Conservation (phyloP, 2,113 vertebrate genomes). For the Pseudorhombus dupliciocellatus region DNA sequence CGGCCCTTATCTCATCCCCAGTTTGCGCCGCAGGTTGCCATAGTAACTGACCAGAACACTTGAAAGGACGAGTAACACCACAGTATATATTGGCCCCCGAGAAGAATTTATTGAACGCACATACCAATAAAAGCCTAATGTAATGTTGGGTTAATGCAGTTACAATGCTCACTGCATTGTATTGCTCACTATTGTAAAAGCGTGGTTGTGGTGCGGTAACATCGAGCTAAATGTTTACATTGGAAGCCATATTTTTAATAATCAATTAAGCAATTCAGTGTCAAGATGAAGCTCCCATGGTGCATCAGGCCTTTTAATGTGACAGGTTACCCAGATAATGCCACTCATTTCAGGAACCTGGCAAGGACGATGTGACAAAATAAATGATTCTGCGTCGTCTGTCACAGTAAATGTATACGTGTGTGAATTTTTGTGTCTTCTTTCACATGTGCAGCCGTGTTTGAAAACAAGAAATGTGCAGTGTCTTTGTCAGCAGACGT, state of each 20-base stretch:
- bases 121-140: slow-evolving; percentile 43
- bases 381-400: not conserved
- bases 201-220: not conserved
- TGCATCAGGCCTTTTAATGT: not conserved
- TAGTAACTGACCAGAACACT: slow-evolving; percentile 80
- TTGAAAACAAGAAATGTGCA: not conserved
- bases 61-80: slow-evolving; percentile 70
- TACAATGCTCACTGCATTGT: slow-evolving; percentile 15
- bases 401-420: not conserved
- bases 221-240: not conserved
- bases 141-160: slow-evolving; percentile 32
- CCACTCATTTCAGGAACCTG: not conserved
- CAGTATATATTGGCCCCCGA: slow-evolving; percentile 64
- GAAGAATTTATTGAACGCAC: slow-evolving; percentile 62
- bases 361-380: slow-evolving; percentile 1
- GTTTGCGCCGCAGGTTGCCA: slow-evolving; percentile 81
- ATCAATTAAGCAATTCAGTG: not conserved
- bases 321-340: not conserved
- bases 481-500: slow-evolving; percentile 43
- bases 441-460: not conserved
- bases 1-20: slow-evolving; percentile 81
- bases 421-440: not conserved
- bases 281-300: not conserved
- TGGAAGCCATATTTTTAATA: not conserved
- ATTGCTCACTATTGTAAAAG: not conserved